These are phyloP conservation scores for Coilia nasus DNA, from an alignment of 2,797 vertebrate species.

Conservation along the genomic window DNA sequence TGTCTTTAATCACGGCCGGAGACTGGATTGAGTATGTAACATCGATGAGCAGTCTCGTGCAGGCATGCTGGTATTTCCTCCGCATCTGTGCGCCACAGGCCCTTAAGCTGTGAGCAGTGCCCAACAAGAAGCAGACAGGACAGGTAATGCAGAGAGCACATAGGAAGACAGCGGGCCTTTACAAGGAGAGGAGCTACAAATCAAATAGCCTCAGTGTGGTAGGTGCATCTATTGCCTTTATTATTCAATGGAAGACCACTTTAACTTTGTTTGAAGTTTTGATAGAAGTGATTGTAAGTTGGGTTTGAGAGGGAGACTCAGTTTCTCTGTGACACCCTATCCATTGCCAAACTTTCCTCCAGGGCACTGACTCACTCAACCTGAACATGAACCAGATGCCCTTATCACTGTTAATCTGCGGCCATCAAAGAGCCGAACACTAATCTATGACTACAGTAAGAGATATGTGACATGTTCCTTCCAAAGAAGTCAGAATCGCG, in stretches of 20 bases:
- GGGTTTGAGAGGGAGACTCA: not conserved
- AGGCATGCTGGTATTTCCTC: slow-evolving; percentile 46
- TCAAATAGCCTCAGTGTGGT: not conserved
- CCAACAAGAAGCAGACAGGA: slow-evolving; percentile 53
- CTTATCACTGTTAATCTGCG: not conserved
- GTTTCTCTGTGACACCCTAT: not conserved
- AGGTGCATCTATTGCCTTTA: not conserved
- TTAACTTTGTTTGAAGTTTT: not conserved
- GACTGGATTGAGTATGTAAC: slow-evolving; percentile 32
- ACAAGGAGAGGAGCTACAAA: not conserved
- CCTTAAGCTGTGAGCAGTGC: slow-evolving; percentile 20
- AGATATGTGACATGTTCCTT: not conserved
- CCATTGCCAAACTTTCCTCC: not conserved
- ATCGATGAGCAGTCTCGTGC: slow-evolving; percentile 31
- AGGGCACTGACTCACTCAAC: not conserved
- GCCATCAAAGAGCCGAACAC: not conserved
- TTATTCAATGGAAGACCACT: not conserved
- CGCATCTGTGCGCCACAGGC: slow-evolving; percentile 49
- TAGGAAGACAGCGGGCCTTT: slow-evolving; percentile 34
- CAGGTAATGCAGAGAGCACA: slow-evolving; percentile 32
- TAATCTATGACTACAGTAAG: not conserved
- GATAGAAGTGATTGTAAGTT: not conserved
- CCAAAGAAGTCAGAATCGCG: slow-evolving; percentile 26
- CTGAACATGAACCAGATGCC: not conserved
- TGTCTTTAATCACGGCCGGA: slow-evolving; percentile 30